phyloP scores from a whole-genome alignment of 2,797 vertebrate species.

The Silurus aristotelis region DNA sequence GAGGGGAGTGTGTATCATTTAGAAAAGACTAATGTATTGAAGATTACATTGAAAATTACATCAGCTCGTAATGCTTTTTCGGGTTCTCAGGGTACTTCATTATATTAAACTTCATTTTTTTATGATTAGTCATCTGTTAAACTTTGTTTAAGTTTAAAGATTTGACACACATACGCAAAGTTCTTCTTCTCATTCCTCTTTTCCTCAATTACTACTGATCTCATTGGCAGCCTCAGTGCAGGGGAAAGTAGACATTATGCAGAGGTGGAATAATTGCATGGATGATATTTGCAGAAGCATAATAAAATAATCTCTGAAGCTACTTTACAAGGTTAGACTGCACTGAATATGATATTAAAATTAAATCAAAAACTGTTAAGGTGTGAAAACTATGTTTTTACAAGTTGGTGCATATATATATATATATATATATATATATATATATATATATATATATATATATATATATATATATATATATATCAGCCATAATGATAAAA shows the following conservation, averaged over 20 bases:
- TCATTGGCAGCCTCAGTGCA: neutral
- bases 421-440: too few species aligned
- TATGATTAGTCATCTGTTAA: neutral
- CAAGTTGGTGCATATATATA: too few species aligned
- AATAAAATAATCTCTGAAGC: constrained; percentile 1
- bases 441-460: too few species aligned
- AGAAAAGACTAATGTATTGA: neutral
- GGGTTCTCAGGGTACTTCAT: neutral
- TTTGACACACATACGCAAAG: neutral
- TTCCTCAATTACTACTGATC: neutral
- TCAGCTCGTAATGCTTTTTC: neutral
- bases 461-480: too few species aligned
- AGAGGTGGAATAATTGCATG: constrained; percentile 16
- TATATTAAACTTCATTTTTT: neutral
- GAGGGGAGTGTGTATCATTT: neutral
- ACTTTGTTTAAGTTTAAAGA: neutral
- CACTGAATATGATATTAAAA: neutral
- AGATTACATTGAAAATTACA: neutral
- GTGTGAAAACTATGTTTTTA: too few species aligned
- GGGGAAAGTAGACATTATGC: neutral
- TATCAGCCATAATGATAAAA: too few species aligned
- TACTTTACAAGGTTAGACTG: neutral
- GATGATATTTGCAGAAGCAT: neutral
- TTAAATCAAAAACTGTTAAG: too few species aligned
- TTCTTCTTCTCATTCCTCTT: neutral